Conservation (phyloP, 2,113 vertebrate genomes). For the Burhinus oedicnemus region DNA sequence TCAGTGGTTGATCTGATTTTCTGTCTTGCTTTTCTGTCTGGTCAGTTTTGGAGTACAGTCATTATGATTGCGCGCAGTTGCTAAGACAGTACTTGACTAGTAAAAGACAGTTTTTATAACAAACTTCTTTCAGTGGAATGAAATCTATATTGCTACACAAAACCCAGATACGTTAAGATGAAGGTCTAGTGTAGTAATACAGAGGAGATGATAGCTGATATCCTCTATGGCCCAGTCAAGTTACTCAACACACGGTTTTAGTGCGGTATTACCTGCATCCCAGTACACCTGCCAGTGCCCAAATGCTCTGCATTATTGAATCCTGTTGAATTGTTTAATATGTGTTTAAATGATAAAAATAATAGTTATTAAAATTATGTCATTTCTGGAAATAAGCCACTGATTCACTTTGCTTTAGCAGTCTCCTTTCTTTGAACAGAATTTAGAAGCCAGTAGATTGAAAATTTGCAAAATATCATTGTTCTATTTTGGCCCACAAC, state of each 20-base stretch:
- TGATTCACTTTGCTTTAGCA: neutral
- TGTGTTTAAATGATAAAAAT: neutral
- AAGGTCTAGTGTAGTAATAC: neutral
- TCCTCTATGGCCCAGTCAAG: neutral
- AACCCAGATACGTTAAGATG: rapidly evolving
- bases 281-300: neutral
- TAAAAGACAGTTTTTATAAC: neutral
- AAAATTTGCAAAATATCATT: neutral
- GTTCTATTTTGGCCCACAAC: neutral
- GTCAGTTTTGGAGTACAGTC: neutral
- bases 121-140: neutral
- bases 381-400: neutral
- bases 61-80: rapidly evolving
- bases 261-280: neutral
- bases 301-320: neutral
- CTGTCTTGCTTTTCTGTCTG: neutral
- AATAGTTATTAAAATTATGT: neutral
- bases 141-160: neutral
- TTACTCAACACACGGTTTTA: neutral
- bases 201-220: neutral
- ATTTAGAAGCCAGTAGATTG: neutral
- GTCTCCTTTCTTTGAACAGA: neutral
- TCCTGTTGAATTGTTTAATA: neutral
- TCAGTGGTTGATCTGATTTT: neutral
- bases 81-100: neutral